Percentiles rank a stretch among this genome's conserved stretches.
Conservation (phyloP, 1,140 invertebrate species). For the Ceratina australensis region DNA sequence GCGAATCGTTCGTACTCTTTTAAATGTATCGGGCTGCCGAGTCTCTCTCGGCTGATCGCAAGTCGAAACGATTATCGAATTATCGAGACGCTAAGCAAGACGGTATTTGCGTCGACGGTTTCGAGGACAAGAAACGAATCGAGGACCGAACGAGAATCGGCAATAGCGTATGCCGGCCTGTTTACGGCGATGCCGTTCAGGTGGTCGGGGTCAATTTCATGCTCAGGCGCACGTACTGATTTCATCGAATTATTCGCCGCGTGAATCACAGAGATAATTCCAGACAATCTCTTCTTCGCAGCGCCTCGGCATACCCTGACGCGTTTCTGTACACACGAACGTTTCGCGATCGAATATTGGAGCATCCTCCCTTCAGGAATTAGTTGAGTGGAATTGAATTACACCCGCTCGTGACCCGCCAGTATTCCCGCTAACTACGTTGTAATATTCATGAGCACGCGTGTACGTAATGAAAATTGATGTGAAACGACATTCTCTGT, state of each 20-base stretch:
- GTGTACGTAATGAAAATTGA: neutral
- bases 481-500: neutral
- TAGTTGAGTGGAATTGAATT: neutral
- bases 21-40: too few relatives aligned
- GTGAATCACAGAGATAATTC: conserved; percentile 58
- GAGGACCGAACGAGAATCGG: conserved; percentile 1
- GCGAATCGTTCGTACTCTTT: conserved; percentile 15
- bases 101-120: neutral
- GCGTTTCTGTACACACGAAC: neutral
- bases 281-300: conserved; percentile 50
- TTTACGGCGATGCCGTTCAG: conserved; percentile 20
- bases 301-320: conserved; percentile 18
- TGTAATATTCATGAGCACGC: neutral
- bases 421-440: neutral
- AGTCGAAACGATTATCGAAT: neutral
- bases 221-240: conserved; percentile 55
- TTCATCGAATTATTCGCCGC: conserved; percentile 62
- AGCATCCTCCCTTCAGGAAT: neutral
- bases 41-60: neutral
- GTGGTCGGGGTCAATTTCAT: conserved; percentile 51
- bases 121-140: neutral
- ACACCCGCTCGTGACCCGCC: too few relatives aligned
- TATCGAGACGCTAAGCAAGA: too few relatives aligned
- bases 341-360: neutral
- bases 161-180: neutral